Percentiles rank a stretch among this genome's conserved stretches.
Conservation (phyloP, 2,888 invertebrate genomes). For the Metalampra italica region DNA sequence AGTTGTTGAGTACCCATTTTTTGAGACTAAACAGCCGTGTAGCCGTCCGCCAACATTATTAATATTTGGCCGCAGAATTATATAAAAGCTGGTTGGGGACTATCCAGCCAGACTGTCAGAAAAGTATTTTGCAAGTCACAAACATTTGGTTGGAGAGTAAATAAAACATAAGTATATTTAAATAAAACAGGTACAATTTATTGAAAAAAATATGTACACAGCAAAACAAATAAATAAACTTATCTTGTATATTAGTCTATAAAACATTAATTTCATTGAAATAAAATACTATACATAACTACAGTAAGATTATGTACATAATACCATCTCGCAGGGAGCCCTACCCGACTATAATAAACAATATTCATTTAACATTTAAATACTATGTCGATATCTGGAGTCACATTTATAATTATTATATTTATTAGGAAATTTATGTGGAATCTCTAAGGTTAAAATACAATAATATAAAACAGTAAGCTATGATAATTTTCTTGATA, state of each 20-base stretch:
- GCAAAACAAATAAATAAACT: conserved; percentile 80
- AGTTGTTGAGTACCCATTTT: no score
- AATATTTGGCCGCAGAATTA: no score
- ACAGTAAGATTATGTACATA: conserved; percentile 75
- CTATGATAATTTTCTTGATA: conserved; percentile 61
- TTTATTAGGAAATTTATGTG: conserved; percentile 58
- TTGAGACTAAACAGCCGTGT: no score
- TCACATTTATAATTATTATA: conserved; percentile 53
- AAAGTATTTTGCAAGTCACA: background rate
- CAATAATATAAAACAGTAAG: conserved; percentile 69
- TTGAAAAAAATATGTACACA: conserved; percentile 79
- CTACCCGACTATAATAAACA: conserved; percentile 69
- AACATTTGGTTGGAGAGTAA: background rate
- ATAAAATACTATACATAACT: conserved; percentile 78
- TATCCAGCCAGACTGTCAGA: background rate
- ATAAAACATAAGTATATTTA: conserved; percentile 16
- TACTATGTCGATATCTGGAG: conserved; percentile 68
- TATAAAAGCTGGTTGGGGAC: no score
- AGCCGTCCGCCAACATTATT: no score
- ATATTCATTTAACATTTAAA: conserved; percentile 70
- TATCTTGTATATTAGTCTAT: conserved; percentile 78
- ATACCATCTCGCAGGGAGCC: conserved; percentile 68
- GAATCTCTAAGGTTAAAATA: conserved; percentile 66
- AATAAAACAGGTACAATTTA: conserved; percentile 79
- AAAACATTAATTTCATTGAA: conserved; percentile 79